Conservation (phyloP, 2,113 vertebrate species). For the Phaethornis superciliosus region DNA sequence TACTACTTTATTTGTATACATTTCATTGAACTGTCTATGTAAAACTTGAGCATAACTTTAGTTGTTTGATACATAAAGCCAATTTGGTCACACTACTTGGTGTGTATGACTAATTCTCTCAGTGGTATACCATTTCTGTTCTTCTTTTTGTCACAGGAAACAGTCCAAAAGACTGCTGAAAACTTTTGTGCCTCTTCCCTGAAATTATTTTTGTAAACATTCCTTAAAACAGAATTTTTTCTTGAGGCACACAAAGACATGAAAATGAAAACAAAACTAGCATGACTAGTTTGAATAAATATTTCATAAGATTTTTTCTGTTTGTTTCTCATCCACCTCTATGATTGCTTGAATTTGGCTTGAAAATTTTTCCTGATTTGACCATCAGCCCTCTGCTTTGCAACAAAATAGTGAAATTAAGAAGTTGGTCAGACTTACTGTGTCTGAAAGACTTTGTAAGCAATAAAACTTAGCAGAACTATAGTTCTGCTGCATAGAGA, state of each 20-base stretch:
- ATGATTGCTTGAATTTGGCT: background rate
- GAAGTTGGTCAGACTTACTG: constrained; percentile 26
- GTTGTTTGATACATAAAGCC: background rate
- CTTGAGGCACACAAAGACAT: background rate
- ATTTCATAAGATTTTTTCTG: background rate
- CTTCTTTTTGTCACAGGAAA: background rate
- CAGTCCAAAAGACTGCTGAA: background rate
- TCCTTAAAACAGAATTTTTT: background rate
- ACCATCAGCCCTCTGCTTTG: background rate
- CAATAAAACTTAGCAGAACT: constrained; percentile 11
- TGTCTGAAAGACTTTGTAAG: constrained; percentile 39
- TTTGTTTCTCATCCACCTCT: background rate
- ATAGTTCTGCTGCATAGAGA: constrained; percentile 2
- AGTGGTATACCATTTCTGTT: background rate
- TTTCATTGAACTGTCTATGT: background rate
- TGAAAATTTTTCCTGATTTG: constrained; percentile 3
- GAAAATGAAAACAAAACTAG: background rate
- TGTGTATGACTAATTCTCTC: background rate
- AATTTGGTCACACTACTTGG: background rate
- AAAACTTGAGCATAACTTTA: background rate
- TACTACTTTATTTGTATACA: background rate
- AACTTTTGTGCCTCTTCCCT: background rate
- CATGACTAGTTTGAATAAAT: background rate
- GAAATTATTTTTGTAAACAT: background rate
- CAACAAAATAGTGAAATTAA: constrained; percentile 26